phyloP scores from a whole-genome alignment of 2,113 vertebrate species.

The Atrichornis clamosus region DNA sequence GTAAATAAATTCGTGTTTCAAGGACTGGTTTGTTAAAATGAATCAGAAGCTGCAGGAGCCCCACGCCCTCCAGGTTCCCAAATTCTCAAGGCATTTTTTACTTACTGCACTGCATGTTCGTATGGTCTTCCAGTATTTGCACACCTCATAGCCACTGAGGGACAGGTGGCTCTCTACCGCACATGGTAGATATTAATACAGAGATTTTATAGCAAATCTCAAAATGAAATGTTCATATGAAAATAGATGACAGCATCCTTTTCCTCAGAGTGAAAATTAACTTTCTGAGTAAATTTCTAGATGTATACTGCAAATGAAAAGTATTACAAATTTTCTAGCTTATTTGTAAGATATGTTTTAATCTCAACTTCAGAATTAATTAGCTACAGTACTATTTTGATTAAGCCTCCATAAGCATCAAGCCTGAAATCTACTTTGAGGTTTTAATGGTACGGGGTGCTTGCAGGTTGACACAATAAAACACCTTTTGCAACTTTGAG shows the following conservation, averaged over 20 bases:
- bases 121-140: not conserved
- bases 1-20: not conserved
- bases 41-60: not conserved
- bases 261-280: not conserved
- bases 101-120: not conserved
- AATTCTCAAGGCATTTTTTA: not conserved
- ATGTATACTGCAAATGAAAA: not conserved
- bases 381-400: not conserved
- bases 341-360: not conserved
- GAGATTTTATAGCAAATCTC: not conserved
- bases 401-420: not conserved
- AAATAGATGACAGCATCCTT: not conserved
- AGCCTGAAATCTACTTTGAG: not conserved
- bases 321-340: not conserved
- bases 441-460: not conserved
- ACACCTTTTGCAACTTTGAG: not conserved
- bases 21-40: not conserved
- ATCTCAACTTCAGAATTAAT: not conserved
- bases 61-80: not conserved
- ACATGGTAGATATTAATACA: not conserved
- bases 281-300: not conserved
- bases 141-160: not conserved
- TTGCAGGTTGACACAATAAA: not conserved
- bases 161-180: not conserved
- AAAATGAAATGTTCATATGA: not conserved